A percentile compares a stretch with the other conserved stretches of the same genome.
Conservation (phyloP, 2,797 vertebrate species). For the Schizothorax lantsangensis region DNA sequence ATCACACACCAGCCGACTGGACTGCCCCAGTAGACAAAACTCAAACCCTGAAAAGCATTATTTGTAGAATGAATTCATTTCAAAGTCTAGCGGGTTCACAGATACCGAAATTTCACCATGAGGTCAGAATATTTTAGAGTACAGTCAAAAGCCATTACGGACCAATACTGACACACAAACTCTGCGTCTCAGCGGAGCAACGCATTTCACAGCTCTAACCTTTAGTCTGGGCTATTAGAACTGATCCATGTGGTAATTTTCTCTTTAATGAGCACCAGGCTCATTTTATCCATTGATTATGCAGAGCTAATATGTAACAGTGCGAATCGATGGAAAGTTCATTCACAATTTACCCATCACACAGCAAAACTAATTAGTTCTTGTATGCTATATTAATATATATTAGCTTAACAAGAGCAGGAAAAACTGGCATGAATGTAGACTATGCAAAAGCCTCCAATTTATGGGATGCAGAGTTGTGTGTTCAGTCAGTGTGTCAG, state of each 20-base stretch:
- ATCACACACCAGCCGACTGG: conserved; percentile 22
- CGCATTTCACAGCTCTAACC: conserved; percentile 45
- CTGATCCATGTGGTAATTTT: conserved; percentile 61
- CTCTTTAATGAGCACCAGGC: conserved; percentile 61
- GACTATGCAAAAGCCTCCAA: neutral
- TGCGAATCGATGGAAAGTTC: conserved; percentile 75
- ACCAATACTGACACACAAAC: conserved; percentile 20
- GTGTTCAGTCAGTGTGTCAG: neutral
- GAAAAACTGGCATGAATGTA: conserved; percentile 15
- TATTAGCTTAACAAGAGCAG: conserved; percentile 34
- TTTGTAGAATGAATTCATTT: conserved; percentile 2
- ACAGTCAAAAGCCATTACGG: conserved; percentile 28
- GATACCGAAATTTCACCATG: conserved; percentile 9
- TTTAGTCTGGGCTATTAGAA: conserved; percentile 53
- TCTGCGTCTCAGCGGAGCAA: conserved; percentile 38
- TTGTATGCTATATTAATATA: conserved; percentile 62
- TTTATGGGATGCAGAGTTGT: neutral
- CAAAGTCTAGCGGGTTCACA: neutral
- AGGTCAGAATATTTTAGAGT: conserved; percentile 38
- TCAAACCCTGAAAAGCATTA: conserved; percentile 1
- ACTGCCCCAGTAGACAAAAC: conserved; percentile 25
- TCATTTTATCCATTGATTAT: conserved; percentile 79
- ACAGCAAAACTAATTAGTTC: conserved; percentile 80
- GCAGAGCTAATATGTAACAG: conserved; percentile 80
- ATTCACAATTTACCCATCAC: conserved; percentile 72